Conservation (phyloP, 1,140 invertebrate species). For the Bathynomus jamesi region DNA sequence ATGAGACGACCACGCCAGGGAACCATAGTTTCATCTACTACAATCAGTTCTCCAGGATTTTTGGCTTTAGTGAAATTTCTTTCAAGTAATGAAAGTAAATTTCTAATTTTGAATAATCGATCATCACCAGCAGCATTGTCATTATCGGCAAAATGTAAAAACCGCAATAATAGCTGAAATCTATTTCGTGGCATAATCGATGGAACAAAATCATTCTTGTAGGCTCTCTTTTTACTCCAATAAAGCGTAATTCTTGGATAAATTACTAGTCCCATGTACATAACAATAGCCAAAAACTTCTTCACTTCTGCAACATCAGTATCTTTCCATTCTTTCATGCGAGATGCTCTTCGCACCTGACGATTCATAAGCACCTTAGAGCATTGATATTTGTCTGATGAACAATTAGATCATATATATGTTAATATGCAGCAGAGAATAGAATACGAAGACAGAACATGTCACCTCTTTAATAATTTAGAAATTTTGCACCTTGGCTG, state of each 20-base stretch:
- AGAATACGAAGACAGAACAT: too few species aligned
- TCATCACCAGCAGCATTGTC: background rate
- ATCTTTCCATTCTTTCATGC: constrained; percentile 5
- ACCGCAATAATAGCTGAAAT: background rate
- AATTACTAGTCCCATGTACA: constrained; percentile 9
- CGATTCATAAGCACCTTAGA: constrained; percentile 1
- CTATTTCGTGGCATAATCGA: background rate
- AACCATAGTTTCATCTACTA: constrained; percentile 19
- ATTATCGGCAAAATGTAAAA: background rate
- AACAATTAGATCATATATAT: constrained; percentile 15
- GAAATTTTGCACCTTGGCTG: too few species aligned
- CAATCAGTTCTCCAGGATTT: background rate
- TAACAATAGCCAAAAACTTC: constrained; percentile 16
- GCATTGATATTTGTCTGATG: constrained; percentile 6
- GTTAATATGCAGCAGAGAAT: too few species aligned
- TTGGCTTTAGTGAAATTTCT: background rate
- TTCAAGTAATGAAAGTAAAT: background rate
- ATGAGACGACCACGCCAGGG: constrained; percentile 12
- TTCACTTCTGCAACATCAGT: constrained; percentile 20
- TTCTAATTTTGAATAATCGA: constrained; percentile 5
- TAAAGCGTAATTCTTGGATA: background rate
- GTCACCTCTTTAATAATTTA: too few species aligned
- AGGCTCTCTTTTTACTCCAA: constrained; percentile 16
- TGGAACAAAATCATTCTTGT: background rate
- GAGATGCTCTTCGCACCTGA: background rate